Percentiles rank a stretch among this genome's conserved stretches.
phyloP scores from a whole-genome alignment of 1,140 invertebrate genomes.

The Spodoptera frugiperda region DNA sequence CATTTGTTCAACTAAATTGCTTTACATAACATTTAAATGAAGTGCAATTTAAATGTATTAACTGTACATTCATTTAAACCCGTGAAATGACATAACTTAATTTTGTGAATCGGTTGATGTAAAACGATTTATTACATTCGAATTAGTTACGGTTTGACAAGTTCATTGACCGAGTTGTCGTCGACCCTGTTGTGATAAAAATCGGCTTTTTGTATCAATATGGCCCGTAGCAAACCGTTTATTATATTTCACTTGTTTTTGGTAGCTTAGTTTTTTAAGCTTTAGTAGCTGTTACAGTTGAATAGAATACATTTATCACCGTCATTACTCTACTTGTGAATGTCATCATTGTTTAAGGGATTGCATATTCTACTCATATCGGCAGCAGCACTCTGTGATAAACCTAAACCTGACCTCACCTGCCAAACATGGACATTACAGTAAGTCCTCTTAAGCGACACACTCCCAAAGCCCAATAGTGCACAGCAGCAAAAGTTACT shows the following conservation, averaged over 20 bases:
- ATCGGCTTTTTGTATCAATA: conserved; percentile 26
- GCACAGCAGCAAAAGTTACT: no score
- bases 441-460: no score
- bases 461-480: no score
- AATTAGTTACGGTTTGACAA: conserved; percentile 27
- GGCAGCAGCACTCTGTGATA: no score
- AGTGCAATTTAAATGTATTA: conserved; percentile 17
- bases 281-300: background rate
- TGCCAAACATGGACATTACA: no score
- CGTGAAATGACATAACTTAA: conserved; percentile 22
- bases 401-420: no score
- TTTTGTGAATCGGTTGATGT: conserved; percentile 11
- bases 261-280: background rate
- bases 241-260: background rate
- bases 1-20: no score
- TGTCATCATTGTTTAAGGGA: no score
- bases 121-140: conserved; percentile 26
- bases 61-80: background rate
- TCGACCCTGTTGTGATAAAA: conserved; percentile 12
- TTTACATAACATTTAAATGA: background rate
- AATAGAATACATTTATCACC: no score
- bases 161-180: conserved; percentile 14
- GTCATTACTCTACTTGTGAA: no score
- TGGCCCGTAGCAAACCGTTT: background rate
- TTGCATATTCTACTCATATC: no score